These are phyloP conservation scores for Cinclus cinclus DNA, from an alignment of 2,113 vertebrate species.

Conservation along the genomic window DNA sequence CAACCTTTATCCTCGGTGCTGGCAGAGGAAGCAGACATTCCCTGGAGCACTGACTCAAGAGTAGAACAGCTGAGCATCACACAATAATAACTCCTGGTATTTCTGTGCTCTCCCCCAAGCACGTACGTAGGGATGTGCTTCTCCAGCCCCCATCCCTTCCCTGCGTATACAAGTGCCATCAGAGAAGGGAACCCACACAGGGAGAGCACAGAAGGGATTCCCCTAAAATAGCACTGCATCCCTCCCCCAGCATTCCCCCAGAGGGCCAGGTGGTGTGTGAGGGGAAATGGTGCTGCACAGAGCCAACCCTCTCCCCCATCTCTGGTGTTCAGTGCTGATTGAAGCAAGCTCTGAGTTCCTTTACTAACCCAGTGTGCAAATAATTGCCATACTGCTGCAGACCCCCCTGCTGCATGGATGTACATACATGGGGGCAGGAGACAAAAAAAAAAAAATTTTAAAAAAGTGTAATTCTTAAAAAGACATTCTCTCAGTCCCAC, in stretches of 20 bases:
- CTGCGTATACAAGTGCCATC: accelerated
- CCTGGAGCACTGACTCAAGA: not conserved
- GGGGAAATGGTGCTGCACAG: not conserved
- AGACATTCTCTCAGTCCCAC: not conserved
- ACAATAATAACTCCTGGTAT: not conserved
- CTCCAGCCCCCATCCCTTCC: not conserved
- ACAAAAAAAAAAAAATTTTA: not conserved
- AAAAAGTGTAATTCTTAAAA: not conserved
- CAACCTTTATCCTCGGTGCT: not conserved
- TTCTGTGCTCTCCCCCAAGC: not conserved
- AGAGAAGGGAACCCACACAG: not conserved
- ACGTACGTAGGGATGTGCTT: not conserved
- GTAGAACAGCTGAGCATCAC: not conserved
- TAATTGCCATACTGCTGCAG: not conserved
- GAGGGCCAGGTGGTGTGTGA: not conserved
- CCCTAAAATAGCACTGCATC: constrained; percentile 20
- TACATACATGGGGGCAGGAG: accelerated
- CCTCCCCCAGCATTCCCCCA: not conserved
- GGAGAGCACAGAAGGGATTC: constrained; percentile 25
- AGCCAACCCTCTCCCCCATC: not conserved
- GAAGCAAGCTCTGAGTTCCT: not conserved
- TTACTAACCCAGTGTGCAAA: not conserved
- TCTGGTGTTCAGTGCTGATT: not conserved
- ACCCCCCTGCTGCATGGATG: not conserved
- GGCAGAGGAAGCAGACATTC: not conserved